Evolutionary conservation across 1,140 invertebrate species (phyloP), one percentile per base, ranked within the genome.

Genomic region (Drosophila nigrodunni): DNA sequence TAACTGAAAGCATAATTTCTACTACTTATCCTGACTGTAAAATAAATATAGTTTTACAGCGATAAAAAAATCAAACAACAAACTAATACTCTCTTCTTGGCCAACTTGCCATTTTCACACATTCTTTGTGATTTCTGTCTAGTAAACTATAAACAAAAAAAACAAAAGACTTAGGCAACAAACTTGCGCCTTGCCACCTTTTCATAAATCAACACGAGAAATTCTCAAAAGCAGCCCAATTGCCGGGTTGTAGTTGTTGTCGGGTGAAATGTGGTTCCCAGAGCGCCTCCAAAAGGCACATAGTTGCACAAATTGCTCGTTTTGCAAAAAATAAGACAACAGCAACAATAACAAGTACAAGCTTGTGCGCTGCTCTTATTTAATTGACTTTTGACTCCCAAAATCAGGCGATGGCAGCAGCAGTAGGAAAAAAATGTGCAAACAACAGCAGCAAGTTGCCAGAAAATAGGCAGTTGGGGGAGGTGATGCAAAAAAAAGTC

Each of bases 301-400:
- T 77, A 82, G 69, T 70, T 72, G 61, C 83, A 88, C 83, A 88
- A 88, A 88, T 88, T 87, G 83, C 80, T 87, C 77, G 85, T 83
- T 89, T 87, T 75, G 72, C 60, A 83, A 44, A 65, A 72, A 43
- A 54, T 62, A 77, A 67, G 70, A 54, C 61, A 55, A 9, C 58
- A 68, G 25, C 41, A 61, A 71, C 65, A 85, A 79, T 70, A 90
- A 87, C 66, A 78, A 82, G 82, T 82, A 90, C 87, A 90, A 82
- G 82, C 82, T 83, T 86, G 77, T 77, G 77, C 82, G 81, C 82
- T 90, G 88, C 88, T 90, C 88, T 90, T 90, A 91, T 91, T 91
- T 91, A 91, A 91, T 91, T 91, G 88, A 91, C 88, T 91, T 91
- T 91, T 91, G 88, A 91, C 88, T 91, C 80, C 80, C 78, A 77